Evolutionary conservation across 2,888 invertebrate species (phyloP).

Genomic region (Eumerus sabulonum): DNA sequence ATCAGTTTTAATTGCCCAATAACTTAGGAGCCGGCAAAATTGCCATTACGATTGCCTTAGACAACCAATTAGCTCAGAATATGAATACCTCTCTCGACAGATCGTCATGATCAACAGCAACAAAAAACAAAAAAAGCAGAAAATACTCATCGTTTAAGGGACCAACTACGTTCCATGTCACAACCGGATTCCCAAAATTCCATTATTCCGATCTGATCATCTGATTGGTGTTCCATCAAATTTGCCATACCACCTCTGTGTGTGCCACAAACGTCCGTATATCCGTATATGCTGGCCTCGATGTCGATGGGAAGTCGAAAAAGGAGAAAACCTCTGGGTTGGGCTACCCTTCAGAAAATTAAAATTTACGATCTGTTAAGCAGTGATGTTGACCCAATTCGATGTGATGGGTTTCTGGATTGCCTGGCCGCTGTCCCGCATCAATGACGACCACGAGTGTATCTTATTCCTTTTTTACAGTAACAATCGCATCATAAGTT

Average conservation of each 20-base stretch:
- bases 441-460: conserved; percentile 27
- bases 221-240: conserved; percentile 40
- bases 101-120: too few species aligned
- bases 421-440: conserved; percentile 45
- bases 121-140: too few species aligned
- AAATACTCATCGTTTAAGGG: too few species aligned
- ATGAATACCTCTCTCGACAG: too few species aligned
- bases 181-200: not conserved
- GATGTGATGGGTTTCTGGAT: conserved; percentile 50
- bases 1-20: too few species aligned
- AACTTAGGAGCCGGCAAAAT: not conserved
- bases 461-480: conserved; percentile 21
- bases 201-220: conserved; percentile 9
- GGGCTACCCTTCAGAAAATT: conserved; percentile 24
- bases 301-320: not conserved
- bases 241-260: conserved; percentile 12
- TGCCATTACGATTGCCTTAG: not conserved
- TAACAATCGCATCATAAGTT: conserved; percentile 60
- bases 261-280: too few species aligned
- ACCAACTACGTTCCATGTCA: too few species aligned
- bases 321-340: conserved; percentile 15
- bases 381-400: conserved; percentile 62
- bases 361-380: conserved; percentile 60
- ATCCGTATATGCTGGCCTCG: not conserved
- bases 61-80: too few species aligned